Evolutionary conservation across 2,113 vertebrate genomes (phyloP), one percentile per base, ranked within the genome.

Genomic region (Bagarius yarrelli): DNA sequence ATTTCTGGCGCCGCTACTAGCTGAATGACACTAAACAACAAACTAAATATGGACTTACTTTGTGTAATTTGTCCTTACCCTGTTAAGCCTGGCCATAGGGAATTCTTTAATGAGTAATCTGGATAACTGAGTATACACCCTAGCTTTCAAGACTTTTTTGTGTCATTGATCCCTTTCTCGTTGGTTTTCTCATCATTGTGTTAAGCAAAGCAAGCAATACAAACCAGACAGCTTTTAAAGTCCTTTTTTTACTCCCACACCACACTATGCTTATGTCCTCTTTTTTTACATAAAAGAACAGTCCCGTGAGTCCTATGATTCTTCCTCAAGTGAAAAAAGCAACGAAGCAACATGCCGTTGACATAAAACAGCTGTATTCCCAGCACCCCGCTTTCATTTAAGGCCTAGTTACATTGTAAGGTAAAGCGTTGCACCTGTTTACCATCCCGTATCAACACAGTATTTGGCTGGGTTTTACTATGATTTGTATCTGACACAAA

Each of bases 341-440:
- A 81, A 84, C 83, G 36, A 34, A 83, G 81, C 56, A 88, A 90
- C 88, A 91, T 70, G 79, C 81, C 81, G 83, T 67, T 89, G 85
- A 90, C 85, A 88, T 66, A 63, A 87, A 90, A 87, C 88, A 88
- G 90, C 88, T 79, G 83, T 60, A 73, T 44, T 81, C 69, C 44
- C 47, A 77, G 73, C 53, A 27, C 66, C n/a, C 44, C 71, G 36
- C 34, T 69, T 32, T 64, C 25, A 80, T 25, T 53, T 71, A 19
- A 52, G 76, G 30, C 44, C 80, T 78, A 27, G 79, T 86, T 86
- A 89, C 70, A 82, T 67, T 18, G 59, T 70, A 66, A 52, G 47
- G 75, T 78, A 78, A 78, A 80, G 55, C 53, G 57, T 32, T 34
- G 73, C 57, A 50, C 34, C 76, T 76, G 34, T 40, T 57, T 71